Evolutionary conservation across 2,888 invertebrate species (phyloP).

Genomic region (Drosophila melanosoma): DNA sequence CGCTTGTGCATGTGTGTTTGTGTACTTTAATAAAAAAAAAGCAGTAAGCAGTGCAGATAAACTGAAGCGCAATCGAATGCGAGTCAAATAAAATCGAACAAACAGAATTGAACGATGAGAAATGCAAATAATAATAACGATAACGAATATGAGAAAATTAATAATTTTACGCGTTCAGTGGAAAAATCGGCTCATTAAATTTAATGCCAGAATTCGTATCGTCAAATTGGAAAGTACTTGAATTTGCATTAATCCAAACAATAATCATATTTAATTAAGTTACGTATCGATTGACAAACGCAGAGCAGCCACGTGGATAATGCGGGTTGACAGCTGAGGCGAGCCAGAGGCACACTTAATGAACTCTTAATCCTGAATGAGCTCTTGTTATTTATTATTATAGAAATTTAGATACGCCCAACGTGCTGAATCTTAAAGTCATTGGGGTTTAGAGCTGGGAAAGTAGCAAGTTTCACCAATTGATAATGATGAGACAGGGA

Average conservation of each 20-base stretch:
- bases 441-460: not conserved
- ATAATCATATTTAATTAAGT: slow-evolving; percentile 34
- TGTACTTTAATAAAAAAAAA: slow-evolving; percentile 50
- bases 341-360: not conserved
- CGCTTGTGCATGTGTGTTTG: slow-evolving; percentile 24
- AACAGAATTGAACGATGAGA: slow-evolving; percentile 31
- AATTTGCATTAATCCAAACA: slow-evolving; percentile 34
- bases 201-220: slow-evolving; percentile 44
- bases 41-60: slow-evolving; percentile 47
- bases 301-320: not conserved
- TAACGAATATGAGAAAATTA: slow-evolving; percentile 71
- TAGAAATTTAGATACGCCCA: not conserved
- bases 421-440: not conserved
- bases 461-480: not conserved
- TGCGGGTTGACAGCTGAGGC: not conserved
- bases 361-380: not conserved
- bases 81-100: slow-evolving; percentile 16
- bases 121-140: slow-evolving; percentile 55
- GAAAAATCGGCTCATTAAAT: slow-evolving; percentile 51
- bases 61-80: slow-evolving; percentile 41
- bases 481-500: not conserved
- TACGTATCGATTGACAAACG: not conserved
- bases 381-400: not conserved
- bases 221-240: slow-evolving; percentile 26
- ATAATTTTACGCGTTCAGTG: slow-evolving; percentile 51